Evolutionary conservation across 2,888 invertebrate genomes (phyloP), one percentile per base, ranked within the genome.

Genomic region (Drosophila quinaria): DNA sequence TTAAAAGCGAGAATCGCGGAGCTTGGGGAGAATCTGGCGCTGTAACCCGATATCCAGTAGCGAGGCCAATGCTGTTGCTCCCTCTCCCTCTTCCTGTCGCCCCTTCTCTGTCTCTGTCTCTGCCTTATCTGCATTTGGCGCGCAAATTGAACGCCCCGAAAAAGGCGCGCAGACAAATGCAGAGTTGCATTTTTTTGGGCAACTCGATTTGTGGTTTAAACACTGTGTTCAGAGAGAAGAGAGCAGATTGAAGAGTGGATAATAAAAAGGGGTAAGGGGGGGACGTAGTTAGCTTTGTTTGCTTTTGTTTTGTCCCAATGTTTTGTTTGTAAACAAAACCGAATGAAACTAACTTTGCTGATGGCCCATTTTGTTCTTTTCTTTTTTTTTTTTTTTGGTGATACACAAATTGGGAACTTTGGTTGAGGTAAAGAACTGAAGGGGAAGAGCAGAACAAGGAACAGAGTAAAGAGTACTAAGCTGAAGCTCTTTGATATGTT

Each of bases 131-230:
- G 80, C 69, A 74, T 76, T 83, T 88, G 87, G 83, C 82, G 83
- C 82, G 88, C 83, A 83, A 87, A 76, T 88, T 81, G 68, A 78
- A 74, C 60, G 81, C 51, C 49, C 60, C 47, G 22, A 55, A 79
- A 79, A 74, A 79, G 81, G 81, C 74, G 81, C 74, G 60, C 87
- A 82, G 89, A 88, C 87, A 83, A 83, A 80, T 86, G 83, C 83
- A 77, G 72, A 80, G 77, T 82, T 86, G 83, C 89, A 88, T 47
- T 72, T 88, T 86, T 80, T 72, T 15, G 46, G 54, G 39, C 54
- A 60, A 54, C 54, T 42, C 55, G 62, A 54, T 74, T 42, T 50
- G 47, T 44, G 54, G 47, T 56, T 17, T 22, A 1, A 11, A 11
- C 10, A 31, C 22, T n/a, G 33, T 19, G 19, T 6, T 25, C 25